Evolutionary conservation across 2,888 invertebrate species (phyloP).

Genomic region (Criorhina ranunculi): DNA sequence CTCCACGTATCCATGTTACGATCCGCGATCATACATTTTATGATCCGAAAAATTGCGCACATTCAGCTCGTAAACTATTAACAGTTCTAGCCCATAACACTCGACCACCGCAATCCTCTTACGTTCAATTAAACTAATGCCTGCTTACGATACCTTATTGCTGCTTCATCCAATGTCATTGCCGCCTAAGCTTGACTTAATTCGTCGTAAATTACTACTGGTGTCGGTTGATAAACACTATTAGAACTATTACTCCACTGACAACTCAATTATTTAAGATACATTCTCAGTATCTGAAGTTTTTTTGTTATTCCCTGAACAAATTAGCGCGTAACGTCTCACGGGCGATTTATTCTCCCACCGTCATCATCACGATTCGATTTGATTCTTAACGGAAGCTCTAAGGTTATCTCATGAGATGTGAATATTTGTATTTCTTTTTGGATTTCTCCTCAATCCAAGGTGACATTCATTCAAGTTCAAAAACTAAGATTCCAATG

Average conservation of each 20-base stretch:
- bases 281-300: conserved; percentile 8
- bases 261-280: conserved; percentile 46
- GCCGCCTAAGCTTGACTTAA: conserved; percentile 33
- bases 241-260: conserved; percentile 17
- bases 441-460: background rate
- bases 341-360: background rate
- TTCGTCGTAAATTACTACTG: conserved; percentile 30
- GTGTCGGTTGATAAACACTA: conserved; percentile 4
- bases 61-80: conserved; percentile 32
- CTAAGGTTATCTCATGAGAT: background rate
- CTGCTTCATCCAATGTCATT: conserved; percentile 53
- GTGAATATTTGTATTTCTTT: background rate
- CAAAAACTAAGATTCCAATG: conserved; percentile 48
- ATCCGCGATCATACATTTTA: no score
- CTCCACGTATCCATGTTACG: no score
- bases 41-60: conserved; percentile 56
- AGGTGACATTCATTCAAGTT: conserved; percentile 35
- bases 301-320: background rate
- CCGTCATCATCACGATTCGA: background rate
- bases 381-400: conserved; percentile 29
- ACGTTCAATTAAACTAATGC: conserved; percentile 64
- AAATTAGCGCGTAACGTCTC: conserved; percentile 28
- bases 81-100: conserved; percentile 44
- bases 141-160: conserved; percentile 4
- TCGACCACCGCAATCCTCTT: conserved; percentile 59